Conservation (phyloP, 2,888 invertebrate genomes). For the Hypena proboscidalis region DNA sequence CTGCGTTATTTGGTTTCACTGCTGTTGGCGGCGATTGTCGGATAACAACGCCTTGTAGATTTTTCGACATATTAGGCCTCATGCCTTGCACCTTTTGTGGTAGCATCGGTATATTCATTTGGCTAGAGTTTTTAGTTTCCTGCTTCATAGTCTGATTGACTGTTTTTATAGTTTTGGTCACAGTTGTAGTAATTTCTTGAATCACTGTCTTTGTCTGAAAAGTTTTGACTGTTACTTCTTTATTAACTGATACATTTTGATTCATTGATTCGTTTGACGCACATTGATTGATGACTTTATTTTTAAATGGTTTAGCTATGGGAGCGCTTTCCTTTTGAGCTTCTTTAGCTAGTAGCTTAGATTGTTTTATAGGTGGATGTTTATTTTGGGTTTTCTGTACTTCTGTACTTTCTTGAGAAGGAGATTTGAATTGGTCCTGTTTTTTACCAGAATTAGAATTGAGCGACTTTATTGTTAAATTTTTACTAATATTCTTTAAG, state of each 20-base stretch:
- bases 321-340: conserved; percentile 31
- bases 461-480: conserved; percentile 55
- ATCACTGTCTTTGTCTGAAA: conserved; percentile 76
- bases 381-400: conserved; percentile 43
- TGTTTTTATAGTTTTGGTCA: conserved; percentile 79
- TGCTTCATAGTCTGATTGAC: conserved; percentile 73
- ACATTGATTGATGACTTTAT: conserved; percentile 27
- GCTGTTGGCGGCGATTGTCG: conserved; percentile 58
- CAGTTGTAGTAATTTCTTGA: conserved; percentile 79
- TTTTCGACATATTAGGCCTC: conserved; percentile 48
- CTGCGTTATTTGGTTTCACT: conserved; percentile 51
- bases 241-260: conserved; percentile 62
- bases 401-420: conserved; percentile 29
- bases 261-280: conserved; percentile 45
- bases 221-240: conserved; percentile 74
- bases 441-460: conserved; percentile 32
- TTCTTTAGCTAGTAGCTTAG: conserved; percentile 44
- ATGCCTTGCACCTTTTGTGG: conserved; percentile 57
- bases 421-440: conserved; percentile 21
- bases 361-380: conserved; percentile 52
- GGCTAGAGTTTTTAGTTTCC: conserved; percentile 58
- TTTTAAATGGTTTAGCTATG: conserved; percentile 29
- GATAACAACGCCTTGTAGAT: conserved; percentile 59
- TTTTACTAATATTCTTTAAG: conserved; percentile 61
- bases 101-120: conserved; percentile 43